Conservation (phyloP, 2,113 vertebrate genomes). For the Crocuta crocuta region DNA sequence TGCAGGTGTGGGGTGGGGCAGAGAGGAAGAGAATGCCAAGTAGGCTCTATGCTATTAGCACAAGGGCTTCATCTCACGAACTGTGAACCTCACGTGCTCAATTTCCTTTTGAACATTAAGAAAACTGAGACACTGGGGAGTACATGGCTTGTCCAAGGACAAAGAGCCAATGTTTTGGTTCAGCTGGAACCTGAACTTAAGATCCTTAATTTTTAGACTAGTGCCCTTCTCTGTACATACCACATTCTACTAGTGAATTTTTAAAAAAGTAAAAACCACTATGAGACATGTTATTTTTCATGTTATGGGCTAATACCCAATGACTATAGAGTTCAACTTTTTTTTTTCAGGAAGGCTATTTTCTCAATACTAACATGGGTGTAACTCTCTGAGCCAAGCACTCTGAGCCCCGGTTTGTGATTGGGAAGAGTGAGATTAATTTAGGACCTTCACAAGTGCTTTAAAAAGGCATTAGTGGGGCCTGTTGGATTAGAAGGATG, state of each 20-base stretch:
- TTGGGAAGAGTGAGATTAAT: conserved; percentile 59
- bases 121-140: background rate
- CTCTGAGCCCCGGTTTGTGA: background rate
- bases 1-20: no score
- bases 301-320: background rate
- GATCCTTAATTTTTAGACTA: conserved; percentile 22
- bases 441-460: conserved; percentile 47
- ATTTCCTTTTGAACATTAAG: background rate
- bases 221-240: background rate
- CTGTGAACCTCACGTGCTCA: no score
- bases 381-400: background rate
- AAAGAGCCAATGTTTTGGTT: background rate
- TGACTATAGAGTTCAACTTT: background rate
- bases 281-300: background rate
- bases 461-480: conserved; percentile 25
- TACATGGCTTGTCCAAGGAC: background rate
- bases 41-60: no score
- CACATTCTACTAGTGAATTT: background rate
- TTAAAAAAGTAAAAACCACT: background rate
- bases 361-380: background rate
- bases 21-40: no score
- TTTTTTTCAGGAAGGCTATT: conserved; percentile 34
- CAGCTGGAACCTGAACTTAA: background rate
- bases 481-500: background rate
- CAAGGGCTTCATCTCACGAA: no score